Evolutionary conservation across 2,113 vertebrate genomes (phyloP), one percentile per base, ranked within the genome.

Genomic region (Nesospiza acunhae): DNA sequence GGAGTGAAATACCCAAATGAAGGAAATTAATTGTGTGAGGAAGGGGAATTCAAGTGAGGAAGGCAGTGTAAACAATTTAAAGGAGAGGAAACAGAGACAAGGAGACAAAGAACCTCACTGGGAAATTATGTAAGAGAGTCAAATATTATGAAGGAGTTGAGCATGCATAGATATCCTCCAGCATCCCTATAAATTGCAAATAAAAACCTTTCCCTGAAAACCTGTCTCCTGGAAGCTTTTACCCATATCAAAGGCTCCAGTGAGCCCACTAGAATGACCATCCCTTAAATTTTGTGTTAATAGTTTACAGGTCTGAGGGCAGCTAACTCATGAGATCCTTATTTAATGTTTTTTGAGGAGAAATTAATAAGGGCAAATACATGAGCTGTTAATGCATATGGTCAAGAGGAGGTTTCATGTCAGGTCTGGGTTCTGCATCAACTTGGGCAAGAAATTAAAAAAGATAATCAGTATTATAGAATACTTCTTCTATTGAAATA

Each of bases 1-100:
- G n/a, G 47, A 77, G n/a, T 19, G 62, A 82, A 75, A 62, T 86
- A 82, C 33, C 68, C 50, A 87, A 82, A 84, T 30, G 56, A 82
- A 80, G 22, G 63, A 28, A 90, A 93, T 81, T 80, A 83, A 87
- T 94, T 81, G 56, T 78, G 76, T 84, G 83, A 87, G 82, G 49
- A 95, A 95, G 64, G 62, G 52, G 47, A 85, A 91, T 95, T 86
- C 78, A 80, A 37, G 23, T 2, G 18, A 75, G 77, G 53, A 91
- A 90, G 78, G 59, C 37, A 84, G 42, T 1, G 1, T 50, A 77
- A 89, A 73, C 33, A 86, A 88, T 88, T 90, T 78, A 49, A 94
- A 93, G 21, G 39, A 69, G 69, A 90, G 24, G 39, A 92, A 95
- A 80, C 6, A 67, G 47, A 70, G 67, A 62, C 42, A 81, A 58